Base-by-base conservation (phyloP, 2,113 vertebrate species). In the Pterocles orientalis region DNA sequence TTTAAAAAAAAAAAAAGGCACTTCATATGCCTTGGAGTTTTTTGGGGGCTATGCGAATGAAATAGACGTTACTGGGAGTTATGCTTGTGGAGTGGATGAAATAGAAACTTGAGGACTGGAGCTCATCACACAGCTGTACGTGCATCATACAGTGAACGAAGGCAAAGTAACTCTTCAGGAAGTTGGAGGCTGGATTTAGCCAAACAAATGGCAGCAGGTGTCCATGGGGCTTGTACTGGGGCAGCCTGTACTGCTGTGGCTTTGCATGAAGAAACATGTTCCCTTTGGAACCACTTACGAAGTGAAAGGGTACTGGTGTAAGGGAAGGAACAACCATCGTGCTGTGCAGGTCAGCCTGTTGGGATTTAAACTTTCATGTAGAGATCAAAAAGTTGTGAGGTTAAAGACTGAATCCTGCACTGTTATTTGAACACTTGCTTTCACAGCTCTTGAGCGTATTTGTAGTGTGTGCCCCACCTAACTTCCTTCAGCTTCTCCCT, bases 401-500 rank as follows among this genome's bases (percentile, higher is more conserved):
- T 90, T 96, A 90, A 88, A 96, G 82, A 88, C 80, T 92, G 68
- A 47, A 58, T 94, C 86, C 88, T 62, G 31, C 53, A 90, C 88
- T 96, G 95, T 96, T 92, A 95, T 95, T 86, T 90, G 82, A 95
- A 62, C 47, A 53, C 61, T 95, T 88, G 86, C 75, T 86, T 95
- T 93, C 88, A 62, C 76, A 83, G 90, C 88, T 93, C 83, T 88
- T 94, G 72, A 88, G 43, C 26, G 39, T 34, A 84, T 91, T 81
- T 68, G 93, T 86, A 86, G 70, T 56, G 43, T 81, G 72, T 64
- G 95, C 96, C 86, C 95, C 95, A 96, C 95, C 95, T 97, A 96
- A 93, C 34, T 95, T 97, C 95, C 94, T 95, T 91, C 90, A 94
- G 91, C 95, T 91, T 92, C 82, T 95, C 86, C 82, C 68, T 95